phyloP scores from a whole-genome alignment of 2,113 vertebrate genomes.

The Prunella fulvescens region DNA sequence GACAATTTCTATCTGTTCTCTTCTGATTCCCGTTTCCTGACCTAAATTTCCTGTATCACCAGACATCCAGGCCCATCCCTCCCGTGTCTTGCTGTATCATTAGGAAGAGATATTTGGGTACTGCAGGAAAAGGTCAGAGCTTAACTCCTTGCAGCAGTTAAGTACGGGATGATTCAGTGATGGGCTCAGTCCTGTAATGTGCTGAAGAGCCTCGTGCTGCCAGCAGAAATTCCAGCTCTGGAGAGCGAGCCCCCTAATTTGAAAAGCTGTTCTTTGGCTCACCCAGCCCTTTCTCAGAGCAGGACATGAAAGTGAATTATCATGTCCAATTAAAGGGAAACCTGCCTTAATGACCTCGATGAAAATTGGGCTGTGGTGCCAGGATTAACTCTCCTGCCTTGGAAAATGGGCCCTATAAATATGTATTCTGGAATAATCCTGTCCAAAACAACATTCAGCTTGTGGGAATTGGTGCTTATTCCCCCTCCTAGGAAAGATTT shows the following conservation, averaged over 20 bases:
- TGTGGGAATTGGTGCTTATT: neutral
- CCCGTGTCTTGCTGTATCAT: neutral
- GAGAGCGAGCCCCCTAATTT: neutral
- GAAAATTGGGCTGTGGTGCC: neutral
- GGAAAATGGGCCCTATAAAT: neutral
- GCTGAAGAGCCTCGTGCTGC: neutral
- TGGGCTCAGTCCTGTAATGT: neutral
- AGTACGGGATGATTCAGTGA: neutral
- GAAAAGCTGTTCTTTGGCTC: neutral
- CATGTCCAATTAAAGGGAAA: neutral
- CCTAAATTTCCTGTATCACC: conserved; percentile 1
- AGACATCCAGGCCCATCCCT: neutral
- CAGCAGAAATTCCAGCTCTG: rapidly evolving
- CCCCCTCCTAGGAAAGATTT: neutral
- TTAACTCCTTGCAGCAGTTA: neutral
- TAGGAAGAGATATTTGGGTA: neutral
- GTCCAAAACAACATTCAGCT: neutral
- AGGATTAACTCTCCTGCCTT: neutral
- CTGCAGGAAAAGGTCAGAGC: neutral
- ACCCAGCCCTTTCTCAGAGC: neutral
- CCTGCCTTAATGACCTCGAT: neutral
- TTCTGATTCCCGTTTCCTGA: neutral
- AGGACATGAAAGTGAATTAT: neutral
- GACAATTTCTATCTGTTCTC: conserved; percentile 15
- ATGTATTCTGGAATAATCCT: neutral